Conservation (phyloP, 2,797 vertebrate species). For the Nyctibius grandis region DNA sequence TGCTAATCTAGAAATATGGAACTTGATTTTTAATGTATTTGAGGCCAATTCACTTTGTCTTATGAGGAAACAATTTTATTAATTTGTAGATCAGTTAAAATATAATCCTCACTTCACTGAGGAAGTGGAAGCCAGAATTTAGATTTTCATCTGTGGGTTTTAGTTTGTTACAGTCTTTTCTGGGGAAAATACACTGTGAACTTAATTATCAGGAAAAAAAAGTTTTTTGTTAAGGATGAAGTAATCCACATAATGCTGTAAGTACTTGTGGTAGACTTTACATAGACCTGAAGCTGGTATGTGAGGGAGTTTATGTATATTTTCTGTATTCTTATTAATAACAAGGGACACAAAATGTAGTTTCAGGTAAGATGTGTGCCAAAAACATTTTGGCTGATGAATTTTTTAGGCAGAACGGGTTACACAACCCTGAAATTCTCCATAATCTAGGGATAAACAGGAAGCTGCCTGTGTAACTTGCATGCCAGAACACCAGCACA, state of each 20-base stretch:
- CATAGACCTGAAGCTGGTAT: not conserved
- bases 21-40: not conserved
- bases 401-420: not conserved
- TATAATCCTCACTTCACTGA: not conserved
- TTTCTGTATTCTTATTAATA: not conserved
- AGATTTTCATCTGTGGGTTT: not conserved
- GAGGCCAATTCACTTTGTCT: not conserved
- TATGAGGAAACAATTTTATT: not conserved
- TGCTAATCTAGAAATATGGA: not conserved
- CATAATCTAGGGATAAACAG: not conserved
- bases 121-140: not conserved
- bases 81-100: not conserved
- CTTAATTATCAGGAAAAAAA: not conserved
- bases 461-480: not conserved
- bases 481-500: not conserved
- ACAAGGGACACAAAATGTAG: not conserved
- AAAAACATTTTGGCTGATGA: not conserved
- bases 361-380: not conserved
- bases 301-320: not conserved
- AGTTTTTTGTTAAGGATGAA: not conserved
- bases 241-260: not conserved
- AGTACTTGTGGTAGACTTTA: not conserved
- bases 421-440: not conserved
- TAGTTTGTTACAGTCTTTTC: not conserved
- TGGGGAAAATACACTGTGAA: not conserved